Evolutionary conservation across 2,113 vertebrate genomes (phyloP).

Genomic region (Scomber colias): DNA sequence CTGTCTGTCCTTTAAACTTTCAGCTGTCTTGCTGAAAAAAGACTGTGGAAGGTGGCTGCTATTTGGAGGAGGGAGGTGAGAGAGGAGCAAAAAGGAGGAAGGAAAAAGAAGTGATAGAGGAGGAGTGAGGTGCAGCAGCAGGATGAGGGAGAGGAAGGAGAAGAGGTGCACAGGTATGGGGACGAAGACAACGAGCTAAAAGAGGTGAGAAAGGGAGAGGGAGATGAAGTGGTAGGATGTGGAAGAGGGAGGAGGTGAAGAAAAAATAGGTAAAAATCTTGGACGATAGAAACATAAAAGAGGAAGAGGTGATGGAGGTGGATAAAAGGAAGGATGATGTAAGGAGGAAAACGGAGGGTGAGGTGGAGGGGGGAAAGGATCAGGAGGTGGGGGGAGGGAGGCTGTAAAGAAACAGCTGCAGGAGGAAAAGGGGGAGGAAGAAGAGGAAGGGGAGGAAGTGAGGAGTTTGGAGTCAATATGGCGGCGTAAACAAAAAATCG

Average conservation of each 20-base stretch:
- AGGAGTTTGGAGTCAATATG: slow-evolving; percentile 50
- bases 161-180: not conserved
- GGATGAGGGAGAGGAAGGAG: not conserved
- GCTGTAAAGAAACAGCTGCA: slow-evolving; percentile 57
- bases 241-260: not conserved
- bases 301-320: too few species aligned
- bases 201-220: too few species aligned
- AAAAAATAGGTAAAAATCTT: not conserved
- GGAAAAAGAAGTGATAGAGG: not conserved
- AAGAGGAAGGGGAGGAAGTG: slow-evolving; percentile 40
- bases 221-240: not conserved
- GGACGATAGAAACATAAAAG: not conserved
- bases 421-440: slow-evolving; percentile 28
- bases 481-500: slow-evolving; percentile 27
- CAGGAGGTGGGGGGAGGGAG: not conserved
- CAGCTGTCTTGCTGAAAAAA: not conserved
- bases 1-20: slow-evolving; percentile 41
- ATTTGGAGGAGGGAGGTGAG: not conserved
- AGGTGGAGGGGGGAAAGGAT: not conserved
- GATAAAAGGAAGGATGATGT: not conserved
- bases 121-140: not conserved
- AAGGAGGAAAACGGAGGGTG: not conserved
- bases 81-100: not conserved
- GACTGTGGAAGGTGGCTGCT: not conserved
- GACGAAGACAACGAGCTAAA: not conserved